phyloP scores from a whole-genome alignment of 2,888 invertebrate species.

The Tachina lurida region DNA sequence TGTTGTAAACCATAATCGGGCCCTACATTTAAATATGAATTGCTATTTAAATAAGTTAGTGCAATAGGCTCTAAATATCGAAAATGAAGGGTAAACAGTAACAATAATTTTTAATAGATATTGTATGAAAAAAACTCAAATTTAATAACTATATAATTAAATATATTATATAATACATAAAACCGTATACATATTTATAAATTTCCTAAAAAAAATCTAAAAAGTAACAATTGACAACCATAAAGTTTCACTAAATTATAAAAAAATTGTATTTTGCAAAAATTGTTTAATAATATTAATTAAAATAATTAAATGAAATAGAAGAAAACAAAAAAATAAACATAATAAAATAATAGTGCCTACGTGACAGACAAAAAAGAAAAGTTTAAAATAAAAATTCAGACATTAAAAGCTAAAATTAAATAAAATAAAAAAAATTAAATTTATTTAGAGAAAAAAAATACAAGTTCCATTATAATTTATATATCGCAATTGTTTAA shows the following conservation, averaged over 20 bases:
- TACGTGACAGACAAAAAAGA: slow-evolving; percentile 59
- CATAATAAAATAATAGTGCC: slow-evolving; percentile 57
- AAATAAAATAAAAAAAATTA: background rate
- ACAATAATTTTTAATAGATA: slow-evolving; percentile 64
- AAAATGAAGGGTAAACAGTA: slow-evolving; percentile 71
- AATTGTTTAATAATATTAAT: slow-evolving; percentile 31
- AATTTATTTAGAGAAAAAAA: background rate
- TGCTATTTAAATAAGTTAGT: no score
- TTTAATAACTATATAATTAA: slow-evolving; percentile 26
- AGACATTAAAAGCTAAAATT: slow-evolving; percentile 8
- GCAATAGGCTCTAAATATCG: no score
- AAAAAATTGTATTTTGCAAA: slow-evolving; percentile 52
- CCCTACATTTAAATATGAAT: no score
- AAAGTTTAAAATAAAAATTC: slow-evolving; percentile 49
- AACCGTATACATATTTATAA: slow-evolving; percentile 67
- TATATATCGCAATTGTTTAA: no score
- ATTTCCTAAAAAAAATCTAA: slow-evolving; percentile 37
- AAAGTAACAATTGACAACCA: slow-evolving; percentile 61
- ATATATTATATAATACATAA: slow-evolving; percentile 49
- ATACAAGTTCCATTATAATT: no score
- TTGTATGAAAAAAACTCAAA: slow-evolving; percentile 35
- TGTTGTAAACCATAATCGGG: no score
- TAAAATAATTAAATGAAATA: slow-evolving; percentile 34
- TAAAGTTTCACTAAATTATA: slow-evolving; percentile 52
- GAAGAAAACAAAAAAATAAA: slow-evolving; percentile 40